phyloP scores from a whole-genome alignment of 2,888 invertebrate species.

The Thymelicus sylvestris region DNA sequence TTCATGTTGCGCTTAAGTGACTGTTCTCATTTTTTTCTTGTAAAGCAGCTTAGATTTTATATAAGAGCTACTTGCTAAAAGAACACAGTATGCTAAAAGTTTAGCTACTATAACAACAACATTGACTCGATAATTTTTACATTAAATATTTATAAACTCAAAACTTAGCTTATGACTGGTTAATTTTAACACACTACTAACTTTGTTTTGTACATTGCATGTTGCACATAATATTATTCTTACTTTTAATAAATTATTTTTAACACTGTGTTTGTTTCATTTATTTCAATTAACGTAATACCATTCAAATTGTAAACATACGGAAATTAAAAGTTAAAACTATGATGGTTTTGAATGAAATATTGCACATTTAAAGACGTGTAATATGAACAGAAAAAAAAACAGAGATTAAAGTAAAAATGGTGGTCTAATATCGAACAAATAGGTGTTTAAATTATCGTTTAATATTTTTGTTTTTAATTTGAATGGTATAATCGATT shows the following conservation, averaged over 20 bases:
- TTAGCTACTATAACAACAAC: too few species aligned
- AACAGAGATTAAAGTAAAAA: too few species aligned
- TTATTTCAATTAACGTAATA: conserved; percentile 1
- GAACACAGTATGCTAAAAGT: too few species aligned
- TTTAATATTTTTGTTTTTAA: neutral
- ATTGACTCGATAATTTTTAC: neutral
- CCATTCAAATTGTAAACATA: conserved; percentile 2
- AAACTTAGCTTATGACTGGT: neutral
- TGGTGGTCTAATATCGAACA: too few species aligned
- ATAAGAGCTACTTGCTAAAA: too few species aligned
- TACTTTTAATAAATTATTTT: conserved; percentile 3
- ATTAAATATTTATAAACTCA: neutral
- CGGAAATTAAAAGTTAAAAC: neutral
- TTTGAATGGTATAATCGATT: neutral
- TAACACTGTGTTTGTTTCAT: conserved; percentile 3
- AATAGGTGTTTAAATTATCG: too few species aligned
- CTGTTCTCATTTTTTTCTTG: too few species aligned
- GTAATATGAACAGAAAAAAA: too few species aligned
- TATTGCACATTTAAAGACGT: too few species aligned
- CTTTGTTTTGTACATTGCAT: neutral
- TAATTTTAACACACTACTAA: neutral
- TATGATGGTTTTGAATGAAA: too few species aligned
- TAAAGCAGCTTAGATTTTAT: too few species aligned
- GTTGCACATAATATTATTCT: conserved; percentile 1
- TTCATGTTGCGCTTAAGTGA: neutral